Percentiles rank a stretch among this genome's conserved stretches.
Evolutionary conservation across 2,797 vertebrate genomes (phyloP).

Genomic region (Halcyon leucocephala): DNA sequence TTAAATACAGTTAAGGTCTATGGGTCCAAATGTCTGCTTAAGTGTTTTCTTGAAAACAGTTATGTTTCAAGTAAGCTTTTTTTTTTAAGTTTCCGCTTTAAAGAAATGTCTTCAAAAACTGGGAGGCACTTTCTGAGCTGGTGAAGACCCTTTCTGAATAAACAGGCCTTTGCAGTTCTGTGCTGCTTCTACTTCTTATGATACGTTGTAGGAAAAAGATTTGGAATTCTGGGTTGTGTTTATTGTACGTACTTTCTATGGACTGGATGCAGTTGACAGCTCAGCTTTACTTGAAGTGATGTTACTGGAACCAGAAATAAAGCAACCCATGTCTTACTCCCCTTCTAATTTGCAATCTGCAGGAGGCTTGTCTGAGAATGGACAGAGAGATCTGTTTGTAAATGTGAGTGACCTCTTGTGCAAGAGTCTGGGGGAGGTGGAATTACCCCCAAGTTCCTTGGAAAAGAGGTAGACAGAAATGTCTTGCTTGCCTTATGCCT

Average conservation of each 20-base stretch:
- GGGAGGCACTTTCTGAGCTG: neutral
- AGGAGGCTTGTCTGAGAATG: neutral
- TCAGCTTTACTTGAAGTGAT: neutral
- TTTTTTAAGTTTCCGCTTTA: neutral
- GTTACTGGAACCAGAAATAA: neutral
- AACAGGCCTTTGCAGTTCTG: neutral
- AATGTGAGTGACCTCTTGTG: neutral
- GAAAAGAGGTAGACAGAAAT: neutral
- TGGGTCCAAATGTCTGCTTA: constrained; percentile 37
- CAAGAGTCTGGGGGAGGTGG: neutral
- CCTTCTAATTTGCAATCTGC: neutral
- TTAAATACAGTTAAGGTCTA: constrained; percentile 4
- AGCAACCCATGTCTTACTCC: neutral
- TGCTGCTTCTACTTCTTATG: neutral
- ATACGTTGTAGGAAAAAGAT: too few species aligned
- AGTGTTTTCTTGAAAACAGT: constrained; percentile 44
- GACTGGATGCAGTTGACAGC: neutral
- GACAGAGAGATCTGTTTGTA: neutral
- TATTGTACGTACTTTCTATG: neutral
- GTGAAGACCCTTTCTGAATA: neutral
- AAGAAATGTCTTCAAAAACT: neutral
- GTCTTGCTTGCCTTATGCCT: neutral
- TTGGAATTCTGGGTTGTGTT: neutral
- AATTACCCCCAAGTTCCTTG: neutral
- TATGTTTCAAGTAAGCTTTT: neutral